Percentiles rank a stretch among this genome's conserved stretches.
These are phyloP conservation scores for Atta cephalotes DNA, from an alignment of 1,140 invertebrate genomes.

Conservation along the genomic window DNA sequence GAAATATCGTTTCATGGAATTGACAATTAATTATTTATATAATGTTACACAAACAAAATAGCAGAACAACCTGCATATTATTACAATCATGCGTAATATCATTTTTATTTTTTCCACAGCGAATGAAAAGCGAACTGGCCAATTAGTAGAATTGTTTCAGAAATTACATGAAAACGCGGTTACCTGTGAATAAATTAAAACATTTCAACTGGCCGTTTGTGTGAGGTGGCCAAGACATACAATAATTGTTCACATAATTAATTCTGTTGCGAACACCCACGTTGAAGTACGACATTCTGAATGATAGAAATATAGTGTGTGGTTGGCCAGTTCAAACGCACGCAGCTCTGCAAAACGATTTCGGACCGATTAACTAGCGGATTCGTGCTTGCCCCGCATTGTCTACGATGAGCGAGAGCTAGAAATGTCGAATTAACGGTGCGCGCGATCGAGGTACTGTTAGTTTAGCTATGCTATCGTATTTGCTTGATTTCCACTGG, in stretches of 20 bases:
- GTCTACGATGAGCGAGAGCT: constrained; percentile 59
- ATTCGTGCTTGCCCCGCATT: constrained; percentile 42
- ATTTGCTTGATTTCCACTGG: constrained; percentile 60
- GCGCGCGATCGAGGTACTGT: constrained; percentile 44
- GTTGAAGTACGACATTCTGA: not conserved
- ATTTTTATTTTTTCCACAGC: not conserved
- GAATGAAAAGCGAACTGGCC: not conserved
- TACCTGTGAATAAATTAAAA: constrained; percentile 31
- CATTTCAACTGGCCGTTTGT: not conserved
- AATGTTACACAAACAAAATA: not conserved
- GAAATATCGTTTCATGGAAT: not conserved
- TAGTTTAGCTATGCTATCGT: constrained; percentile 42
- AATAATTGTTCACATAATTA: constrained; percentile 42
- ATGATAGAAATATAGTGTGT: constrained; percentile 30
- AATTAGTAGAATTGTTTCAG: constrained; percentile 37
- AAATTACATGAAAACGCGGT: not conserved
- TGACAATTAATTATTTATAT: constrained; percentile 36
- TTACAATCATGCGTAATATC: not conserved
- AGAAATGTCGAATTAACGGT: constrained; percentile 48
- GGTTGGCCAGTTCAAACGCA: constrained; percentile 15
- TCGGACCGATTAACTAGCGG: constrained; percentile 35
- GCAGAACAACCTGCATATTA: not conserved
- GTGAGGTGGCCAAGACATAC: constrained; percentile 21
- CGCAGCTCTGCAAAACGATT: constrained; percentile 17
- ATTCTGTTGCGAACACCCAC: constrained; percentile 10